Percentiles rank a stretch among this genome's conserved stretches.
These are phyloP conservation scores for Ancistrus triradiatus DNA, from an alignment of 2,113 vertebrate species.

Conservation along the genomic window DNA sequence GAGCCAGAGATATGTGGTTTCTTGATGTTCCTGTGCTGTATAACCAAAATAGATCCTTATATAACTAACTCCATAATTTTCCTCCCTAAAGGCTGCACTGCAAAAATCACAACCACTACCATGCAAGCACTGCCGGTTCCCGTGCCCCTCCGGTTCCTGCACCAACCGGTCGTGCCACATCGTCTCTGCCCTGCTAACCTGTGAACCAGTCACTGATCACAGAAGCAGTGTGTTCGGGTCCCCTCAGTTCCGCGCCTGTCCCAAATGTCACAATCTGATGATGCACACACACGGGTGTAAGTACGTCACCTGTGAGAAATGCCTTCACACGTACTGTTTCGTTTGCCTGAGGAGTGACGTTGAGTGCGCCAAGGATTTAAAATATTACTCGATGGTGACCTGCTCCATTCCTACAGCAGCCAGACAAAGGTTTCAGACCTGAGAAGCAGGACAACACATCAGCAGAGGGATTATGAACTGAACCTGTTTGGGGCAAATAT, in stretches of 20 bases:
- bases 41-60: too few relatives aligned
- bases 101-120: too few relatives aligned
- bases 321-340: slow-evolving; percentile 27
- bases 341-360: slow-evolving; percentile 24
- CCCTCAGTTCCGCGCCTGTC: slow-evolving; percentile 44
- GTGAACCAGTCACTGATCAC: slow-evolving; percentile 28
- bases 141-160: slow-evolving; percentile 11
- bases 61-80: too few relatives aligned
- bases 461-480: too few relatives aligned
- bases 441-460: not conserved
- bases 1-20: too few relatives aligned
- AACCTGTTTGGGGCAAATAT: too few relatives aligned
- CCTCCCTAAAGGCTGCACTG: too few relatives aligned
- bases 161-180: slow-evolving; percentile 27
- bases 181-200: slow-evolving; percentile 33
- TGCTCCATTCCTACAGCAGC: slow-evolving; percentile 27
- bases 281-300: slow-evolving; percentile 42
- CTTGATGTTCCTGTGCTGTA: too few relatives aligned
- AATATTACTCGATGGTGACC: slow-evolving; percentile 20
- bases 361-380: not conserved
- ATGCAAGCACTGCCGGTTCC: slow-evolving; percentile 31
- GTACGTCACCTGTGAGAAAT: slow-evolving; percentile 3
- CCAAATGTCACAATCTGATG: slow-evolving; percentile 42
- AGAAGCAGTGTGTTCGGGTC: slow-evolving; percentile 32
- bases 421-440: slow-evolving; percentile 35